Evolutionary conservation across 1,140 invertebrate genomes (phyloP).

Genomic region (Ganaspis sp.): DNA sequence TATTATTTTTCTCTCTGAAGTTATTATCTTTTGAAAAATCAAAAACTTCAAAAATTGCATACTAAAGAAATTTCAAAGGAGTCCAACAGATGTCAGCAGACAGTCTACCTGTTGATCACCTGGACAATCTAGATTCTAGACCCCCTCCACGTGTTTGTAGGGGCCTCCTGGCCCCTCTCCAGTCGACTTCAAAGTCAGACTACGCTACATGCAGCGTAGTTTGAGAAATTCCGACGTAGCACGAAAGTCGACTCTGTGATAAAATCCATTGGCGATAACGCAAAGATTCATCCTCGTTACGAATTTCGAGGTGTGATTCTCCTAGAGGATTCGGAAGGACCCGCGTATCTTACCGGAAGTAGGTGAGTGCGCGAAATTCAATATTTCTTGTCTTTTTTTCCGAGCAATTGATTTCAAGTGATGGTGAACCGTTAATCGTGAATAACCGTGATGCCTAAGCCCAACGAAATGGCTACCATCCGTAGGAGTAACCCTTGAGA

Average conservation of each 20-base stretch:
- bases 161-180: slow-evolving; percentile 51
- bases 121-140: slow-evolving; percentile 42
- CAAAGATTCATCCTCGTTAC: slow-evolving; percentile 12
- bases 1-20: no score
- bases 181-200: slow-evolving; percentile 38
- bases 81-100: slow-evolving; percentile 59
- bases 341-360: slow-evolving; percentile 39
- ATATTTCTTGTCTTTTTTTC: slow-evolving; percentile 31
- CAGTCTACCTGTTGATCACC: slow-evolving; percentile 57
- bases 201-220: slow-evolving; percentile 53
- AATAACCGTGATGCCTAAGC: slow-evolving; percentile 40
- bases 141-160: slow-evolving; percentile 45
- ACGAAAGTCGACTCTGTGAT: slow-evolving; percentile 44
- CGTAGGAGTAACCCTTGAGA: slow-evolving; percentile 14
- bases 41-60: not conserved
- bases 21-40: no score
- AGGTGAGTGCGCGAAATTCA: slow-evolving; percentile 47
- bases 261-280: not conserved
- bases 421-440: slow-evolving; percentile 57
- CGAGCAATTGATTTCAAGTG: slow-evolving; percentile 45
- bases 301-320: slow-evolving; percentile 1
- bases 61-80: no score
- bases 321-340: slow-evolving; percentile 31
- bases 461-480: slow-evolving; percentile 51
- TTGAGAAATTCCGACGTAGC: slow-evolving; percentile 53